Evolutionary conservation across 2,888 invertebrate genomes (phyloP).

Genomic region (Ornithoptera alexandrae): DNA sequence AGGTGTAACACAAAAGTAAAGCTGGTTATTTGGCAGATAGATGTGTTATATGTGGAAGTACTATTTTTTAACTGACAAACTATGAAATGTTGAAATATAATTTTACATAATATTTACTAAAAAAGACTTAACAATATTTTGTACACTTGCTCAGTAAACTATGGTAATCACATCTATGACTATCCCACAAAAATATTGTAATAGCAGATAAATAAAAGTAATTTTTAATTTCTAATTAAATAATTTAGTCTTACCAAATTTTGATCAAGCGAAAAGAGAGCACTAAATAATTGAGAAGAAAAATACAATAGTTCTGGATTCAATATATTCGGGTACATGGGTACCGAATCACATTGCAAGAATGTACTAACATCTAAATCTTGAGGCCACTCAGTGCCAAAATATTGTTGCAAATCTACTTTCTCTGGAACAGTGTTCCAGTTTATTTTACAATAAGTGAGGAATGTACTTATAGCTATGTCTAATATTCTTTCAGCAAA

Average conservation of each 20-base stretch:
- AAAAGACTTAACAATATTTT: no score
- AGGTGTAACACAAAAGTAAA: no score
- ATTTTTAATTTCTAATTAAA: slow-evolving; percentile 30
- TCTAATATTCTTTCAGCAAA: slow-evolving; percentile 66
- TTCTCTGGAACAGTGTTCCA: slow-evolving; percentile 86
- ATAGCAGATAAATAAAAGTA: no score
- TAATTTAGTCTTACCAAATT: slow-evolving; percentile 56
- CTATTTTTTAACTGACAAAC: no score
- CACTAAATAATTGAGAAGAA: slow-evolving; percentile 61
- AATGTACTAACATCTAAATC: slow-evolving; percentile 58
- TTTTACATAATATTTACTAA: no score
- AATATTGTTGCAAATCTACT: slow-evolving; percentile 59
- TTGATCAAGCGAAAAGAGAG: slow-evolving; percentile 52
- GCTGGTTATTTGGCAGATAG: no score
- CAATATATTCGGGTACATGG: slow-evolving; percentile 82
- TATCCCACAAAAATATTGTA: no score
- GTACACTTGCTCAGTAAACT: no score
- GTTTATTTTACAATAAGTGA: slow-evolving; percentile 89
- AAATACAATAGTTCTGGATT: slow-evolving; percentile 75
- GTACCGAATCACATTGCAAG: slow-evolving; percentile 83
- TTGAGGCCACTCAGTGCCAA: slow-evolving; percentile 66
- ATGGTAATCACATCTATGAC: no score
- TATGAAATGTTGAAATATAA: no score
- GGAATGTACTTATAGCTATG: slow-evolving; percentile 82
- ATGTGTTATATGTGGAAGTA: no score